Evolutionary conservation across 2,797 vertebrate genomes (phyloP).

Genomic region (Poeciliopsis gracilis): DNA sequence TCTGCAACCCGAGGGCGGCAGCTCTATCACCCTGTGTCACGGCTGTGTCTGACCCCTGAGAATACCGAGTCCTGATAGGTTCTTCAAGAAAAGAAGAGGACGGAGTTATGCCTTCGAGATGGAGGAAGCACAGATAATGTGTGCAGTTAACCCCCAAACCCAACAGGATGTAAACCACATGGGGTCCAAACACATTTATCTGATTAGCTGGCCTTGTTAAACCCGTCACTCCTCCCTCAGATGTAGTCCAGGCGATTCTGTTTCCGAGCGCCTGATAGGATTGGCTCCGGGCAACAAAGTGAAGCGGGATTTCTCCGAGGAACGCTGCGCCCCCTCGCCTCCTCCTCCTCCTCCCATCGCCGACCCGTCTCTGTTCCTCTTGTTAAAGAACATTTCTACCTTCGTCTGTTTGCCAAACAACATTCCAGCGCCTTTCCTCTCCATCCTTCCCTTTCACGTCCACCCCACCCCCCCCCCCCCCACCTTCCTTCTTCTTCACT

Average conservation of each 20-base stretch:
- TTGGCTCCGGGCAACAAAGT: neutral
- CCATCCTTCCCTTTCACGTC: neutral
- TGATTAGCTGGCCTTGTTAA: neutral
- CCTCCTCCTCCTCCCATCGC: neutral
- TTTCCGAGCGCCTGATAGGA: neutral
- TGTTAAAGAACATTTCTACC: constrained; percentile 1
- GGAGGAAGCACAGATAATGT: neutral
- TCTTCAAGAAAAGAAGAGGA: neutral
- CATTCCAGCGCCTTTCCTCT: neutral
- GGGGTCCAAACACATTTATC: neutral
- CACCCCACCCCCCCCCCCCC: accelerated
- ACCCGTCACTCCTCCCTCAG: neutral
- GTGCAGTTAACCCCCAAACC: neutral
- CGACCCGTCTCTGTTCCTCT: neutral
- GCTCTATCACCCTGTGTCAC: neutral
- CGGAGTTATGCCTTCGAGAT: neutral
- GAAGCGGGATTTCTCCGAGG: neutral
- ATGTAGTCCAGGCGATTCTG: neutral
- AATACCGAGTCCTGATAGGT: neutral
- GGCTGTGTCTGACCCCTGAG: neutral
- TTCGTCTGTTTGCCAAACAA: constrained; percentile 7
- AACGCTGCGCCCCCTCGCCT: neutral
- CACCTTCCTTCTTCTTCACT: constrained; percentile 20
- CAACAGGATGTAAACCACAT: neutral
- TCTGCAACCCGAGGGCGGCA: neutral